Evolutionary conservation across 2,113 vertebrate genomes (phyloP), one percentile per base, ranked within the genome.

Genomic region (Copsychus sechellarum): DNA sequence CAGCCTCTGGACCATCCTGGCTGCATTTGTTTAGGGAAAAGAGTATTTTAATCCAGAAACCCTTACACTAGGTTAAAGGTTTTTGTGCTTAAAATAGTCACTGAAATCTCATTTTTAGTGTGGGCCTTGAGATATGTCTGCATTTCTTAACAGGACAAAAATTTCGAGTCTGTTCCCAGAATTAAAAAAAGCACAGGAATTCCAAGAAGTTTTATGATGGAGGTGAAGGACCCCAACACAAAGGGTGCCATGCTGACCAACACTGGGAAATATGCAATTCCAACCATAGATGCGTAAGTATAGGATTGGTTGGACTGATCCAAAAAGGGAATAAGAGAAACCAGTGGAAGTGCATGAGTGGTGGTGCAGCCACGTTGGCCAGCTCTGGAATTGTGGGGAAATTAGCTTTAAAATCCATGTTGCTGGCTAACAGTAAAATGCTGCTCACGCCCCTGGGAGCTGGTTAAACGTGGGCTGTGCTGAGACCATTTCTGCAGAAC

Each of bases 121-220:
- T 18, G 40, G 33, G 3, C 31, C 25, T 72, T 86, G 18, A 89
- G 43, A 28, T 76, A 19, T 28, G 5, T 93, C 38, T 93, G 65
- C 19, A 6, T 86, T 85, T 90, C 80, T 66, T 38, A 83, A 95
- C 97, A 99, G 99, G 99, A 99, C 96, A 99, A 99, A 98, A 99
- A 98, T 85, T 98, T 98, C 42, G 99, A 99, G 96, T 98, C 98
- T 53, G 98, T 98, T 72, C 98, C 98, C 89, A 98, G 98, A 93
- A 99, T 99, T 77, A 99, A 99, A 97, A 99, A 99, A 95, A 99
- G 99, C 96, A 99, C 99, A 22, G 99, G 99, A 40, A 99, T 99
- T 95, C 99, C 99, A 57, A 98, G 99, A 14, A 99, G 99, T 97
- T 99, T 99, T 93, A 99, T 99, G 99, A 98, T 99, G 93, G 99